Evolutionary conservation across 2,113 vertebrate genomes (phyloP).

Genomic region (Lonchura striata): DNA sequence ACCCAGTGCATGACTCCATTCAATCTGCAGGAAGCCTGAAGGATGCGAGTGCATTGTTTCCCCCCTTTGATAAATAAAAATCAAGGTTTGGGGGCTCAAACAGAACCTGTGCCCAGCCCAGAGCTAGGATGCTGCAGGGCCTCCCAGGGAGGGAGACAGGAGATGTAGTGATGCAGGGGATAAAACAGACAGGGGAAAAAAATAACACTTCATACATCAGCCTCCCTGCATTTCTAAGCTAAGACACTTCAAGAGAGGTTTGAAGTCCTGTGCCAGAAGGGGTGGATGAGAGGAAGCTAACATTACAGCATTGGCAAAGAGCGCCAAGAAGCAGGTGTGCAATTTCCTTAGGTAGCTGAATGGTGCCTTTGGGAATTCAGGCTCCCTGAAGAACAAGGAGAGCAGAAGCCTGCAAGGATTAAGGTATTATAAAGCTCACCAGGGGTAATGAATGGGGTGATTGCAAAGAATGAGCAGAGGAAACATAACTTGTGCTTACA

Average conservation of each 20-base stretch:
- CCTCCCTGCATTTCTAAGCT: neutral
- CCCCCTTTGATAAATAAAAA: neutral
- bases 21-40: neutral
- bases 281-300: neutral
- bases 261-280: neutral
- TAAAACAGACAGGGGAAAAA: neutral
- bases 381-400: neutral
- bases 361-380: neutral
- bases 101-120: fast-evolving
- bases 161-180: neutral
- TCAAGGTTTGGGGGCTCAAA: neutral
- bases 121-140: fast-evolving
- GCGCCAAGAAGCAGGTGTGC: conserved; percentile 6
- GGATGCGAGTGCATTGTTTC: fast-evolving
- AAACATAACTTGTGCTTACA: neutral
- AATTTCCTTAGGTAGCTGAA: neutral
- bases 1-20: neutral
- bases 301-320: neutral
- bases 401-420: neutral
- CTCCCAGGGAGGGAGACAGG: neutral
- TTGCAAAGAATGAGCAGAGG: neutral
- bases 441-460: neutral
- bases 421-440: neutral
- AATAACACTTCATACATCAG: neutral
- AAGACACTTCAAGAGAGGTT: neutral